These are phyloP conservation scores for Lithobius niger DNA, from an alignment of 1,140 invertebrate genomes.

Conservation along the genomic window DNA sequence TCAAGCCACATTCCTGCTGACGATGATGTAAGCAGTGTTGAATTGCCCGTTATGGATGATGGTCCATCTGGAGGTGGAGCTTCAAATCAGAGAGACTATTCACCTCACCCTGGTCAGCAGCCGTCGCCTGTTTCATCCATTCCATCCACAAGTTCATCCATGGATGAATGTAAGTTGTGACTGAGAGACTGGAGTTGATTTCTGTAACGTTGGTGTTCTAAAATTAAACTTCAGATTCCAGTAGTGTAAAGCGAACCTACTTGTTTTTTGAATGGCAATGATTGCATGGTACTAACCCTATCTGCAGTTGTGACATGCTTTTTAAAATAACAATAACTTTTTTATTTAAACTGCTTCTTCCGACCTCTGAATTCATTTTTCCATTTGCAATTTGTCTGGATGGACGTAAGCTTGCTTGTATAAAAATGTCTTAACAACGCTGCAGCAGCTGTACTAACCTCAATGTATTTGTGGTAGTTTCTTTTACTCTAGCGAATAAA, in stretches of 20 bases:
- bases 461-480: background rate
- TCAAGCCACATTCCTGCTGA: background rate
- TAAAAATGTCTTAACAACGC: background rate
- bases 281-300: too few relatives aligned
- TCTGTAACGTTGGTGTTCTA: too few relatives aligned
- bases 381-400: too few relatives aligned
- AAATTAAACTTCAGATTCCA: background rate
- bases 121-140: background rate
- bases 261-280: too few relatives aligned
- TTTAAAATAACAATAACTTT: too few relatives aligned
- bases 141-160: background rate
- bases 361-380: too few relatives aligned
- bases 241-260: background rate
- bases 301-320: too few relatives aligned
- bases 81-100: background rate
- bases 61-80: background rate
- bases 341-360: too few relatives aligned
- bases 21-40: background rate
- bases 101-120: background rate
- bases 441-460: background rate
- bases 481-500: background rate
- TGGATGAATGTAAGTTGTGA: constrained; percentile 1
- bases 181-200: too few relatives aligned
- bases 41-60: background rate
- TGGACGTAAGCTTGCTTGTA: too few relatives aligned